Base-by-base conservation (phyloP, 1,140 invertebrate species). In the Coboldia fuscipes region DNA sequence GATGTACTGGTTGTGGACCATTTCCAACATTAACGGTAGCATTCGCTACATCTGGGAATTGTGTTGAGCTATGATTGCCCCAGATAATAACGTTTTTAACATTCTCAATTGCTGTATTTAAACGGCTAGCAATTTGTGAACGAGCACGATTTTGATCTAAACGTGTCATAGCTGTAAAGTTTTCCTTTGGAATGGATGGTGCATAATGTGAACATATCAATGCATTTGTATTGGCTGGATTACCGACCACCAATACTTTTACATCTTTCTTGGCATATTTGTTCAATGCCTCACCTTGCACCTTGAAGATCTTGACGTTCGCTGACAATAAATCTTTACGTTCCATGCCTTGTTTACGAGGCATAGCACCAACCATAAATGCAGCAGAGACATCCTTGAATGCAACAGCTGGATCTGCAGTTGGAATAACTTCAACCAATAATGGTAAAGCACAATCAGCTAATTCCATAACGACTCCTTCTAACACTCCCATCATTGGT, bases 221-320 rank as follows among this genome's bases (percentile, higher is more conserved):
- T 13, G 93, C 93, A 66, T 99, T 99, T 1, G 96, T 99, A 52
- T 99, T 99, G 0, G 96, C 96, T 30, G 96, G 96, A 59, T 99
- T 99, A 23, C 96, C 96, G 47, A 99, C 94, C 28, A 99, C 93
- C 13, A 99, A 41, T 14, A 93, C 81, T 61, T 96, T 97, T 13
- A 96, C 85, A 51, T 78, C 77, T 50, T 97, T 97, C 42, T 84
- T 86, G 2, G 94, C 88, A 56, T 73, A 72, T 56, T 90, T 75
- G 41, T 97, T 81, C 1, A 99, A 54, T 10, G 94, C 90, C 50
- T 88, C 69, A 12, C 94, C 96, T 62, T 84, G 80, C 23, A 75
- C 78, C 62, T 97, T 96, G 58, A 99, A 99, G 46, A 99, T 99
- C 53, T 90, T 92, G 4, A 97, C 92, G 64, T 99, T 99, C 7